These are phyloP conservation scores for Philhelius pedissequus DNA, from an alignment of 2,888 invertebrate genomes.

Conservation along the genomic window DNA sequence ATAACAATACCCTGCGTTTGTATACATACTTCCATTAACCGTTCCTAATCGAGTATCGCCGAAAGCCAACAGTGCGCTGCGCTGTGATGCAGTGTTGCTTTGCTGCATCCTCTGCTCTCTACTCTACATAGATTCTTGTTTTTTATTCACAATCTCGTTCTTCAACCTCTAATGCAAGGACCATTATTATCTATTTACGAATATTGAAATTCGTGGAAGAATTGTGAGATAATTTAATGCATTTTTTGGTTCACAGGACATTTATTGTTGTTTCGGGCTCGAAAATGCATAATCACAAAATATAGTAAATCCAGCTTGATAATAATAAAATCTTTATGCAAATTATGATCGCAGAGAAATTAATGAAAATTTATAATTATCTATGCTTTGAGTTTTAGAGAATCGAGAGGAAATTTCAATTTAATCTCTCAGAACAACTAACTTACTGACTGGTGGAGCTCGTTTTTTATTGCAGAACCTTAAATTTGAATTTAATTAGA, in stretches of 20 bases:
- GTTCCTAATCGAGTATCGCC: background rate
- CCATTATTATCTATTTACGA: background rate
- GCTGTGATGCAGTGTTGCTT: background rate
- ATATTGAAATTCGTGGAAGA: background rate
- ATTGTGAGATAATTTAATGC: constrained; percentile 33
- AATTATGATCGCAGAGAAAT: background rate
- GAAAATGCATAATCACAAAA: background rate
- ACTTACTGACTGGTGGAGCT: background rate
- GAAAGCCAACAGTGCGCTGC: background rate
- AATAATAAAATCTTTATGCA: constrained; percentile 26
- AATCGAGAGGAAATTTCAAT: background rate
- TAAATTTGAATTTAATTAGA: constrained; percentile 56
- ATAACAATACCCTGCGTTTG: constrained; percentile 38
- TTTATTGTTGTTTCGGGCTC: background rate
- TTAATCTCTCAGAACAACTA: constrained; percentile 11
- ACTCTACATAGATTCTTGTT: background rate
- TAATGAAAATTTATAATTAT: background rate
- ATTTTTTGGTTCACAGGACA: constrained; percentile 27
- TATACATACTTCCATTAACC: background rate
- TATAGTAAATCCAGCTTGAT: constrained; percentile 23
- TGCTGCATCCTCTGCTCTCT: background rate
- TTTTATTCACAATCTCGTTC: background rate
- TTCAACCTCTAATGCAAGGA: background rate
- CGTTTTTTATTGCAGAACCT: constrained; percentile 9
- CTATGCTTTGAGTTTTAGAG: background rate